Percentiles rank a stretch among this genome's conserved stretches.
Conservation (phyloP, 2,888 invertebrate genomes). For the Encarsia formosa region DNA sequence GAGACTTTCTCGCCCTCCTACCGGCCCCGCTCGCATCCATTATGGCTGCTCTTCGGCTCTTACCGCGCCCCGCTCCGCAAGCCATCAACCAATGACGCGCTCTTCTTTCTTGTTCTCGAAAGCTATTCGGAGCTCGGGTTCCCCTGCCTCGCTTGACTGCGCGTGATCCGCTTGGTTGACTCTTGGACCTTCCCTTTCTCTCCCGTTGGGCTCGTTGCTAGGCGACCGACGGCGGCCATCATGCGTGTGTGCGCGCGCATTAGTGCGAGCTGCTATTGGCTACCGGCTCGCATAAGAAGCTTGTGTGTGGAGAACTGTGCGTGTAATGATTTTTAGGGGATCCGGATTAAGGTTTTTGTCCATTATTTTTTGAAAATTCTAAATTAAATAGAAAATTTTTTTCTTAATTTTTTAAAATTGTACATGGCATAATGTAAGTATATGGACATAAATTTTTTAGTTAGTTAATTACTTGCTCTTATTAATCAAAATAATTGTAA, state of each 20-base stretch:
- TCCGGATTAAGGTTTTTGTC: too few species aligned
- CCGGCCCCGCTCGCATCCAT: slow-evolving; percentile 46
- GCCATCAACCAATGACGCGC: slow-evolving; percentile 42
- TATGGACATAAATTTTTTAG: too few species aligned
- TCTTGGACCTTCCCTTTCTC: not conserved
- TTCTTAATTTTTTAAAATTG: too few species aligned
- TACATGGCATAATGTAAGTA: too few species aligned
- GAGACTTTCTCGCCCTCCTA: slow-evolving; percentile 2
- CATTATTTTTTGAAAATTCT: too few species aligned
- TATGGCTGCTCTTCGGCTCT: slow-evolving; percentile 44
- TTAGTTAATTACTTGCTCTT: too few species aligned
- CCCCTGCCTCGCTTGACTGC: not conserved
- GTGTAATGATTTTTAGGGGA: slow-evolving; percentile 15
- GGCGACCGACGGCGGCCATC: slow-evolving; percentile 15
- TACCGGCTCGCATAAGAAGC: not conserved
- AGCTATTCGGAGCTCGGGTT: not conserved
- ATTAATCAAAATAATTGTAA: too few species aligned
- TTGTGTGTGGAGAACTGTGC: not conserved
- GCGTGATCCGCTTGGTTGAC: not conserved
- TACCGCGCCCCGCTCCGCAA: slow-evolving; percentile 34
- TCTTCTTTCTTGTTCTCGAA: not conserved
- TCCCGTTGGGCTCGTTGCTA: not conserved
- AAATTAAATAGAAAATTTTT: too few species aligned
- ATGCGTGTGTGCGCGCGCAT: slow-evolving; percentile 12
- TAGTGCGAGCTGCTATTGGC: too few species aligned